A percentile compares a stretch with the other conserved stretches of the same genome.
phyloP scores from a whole-genome alignment of 2,113 vertebrate species.

The Pelodiscus sinensis region DNA sequence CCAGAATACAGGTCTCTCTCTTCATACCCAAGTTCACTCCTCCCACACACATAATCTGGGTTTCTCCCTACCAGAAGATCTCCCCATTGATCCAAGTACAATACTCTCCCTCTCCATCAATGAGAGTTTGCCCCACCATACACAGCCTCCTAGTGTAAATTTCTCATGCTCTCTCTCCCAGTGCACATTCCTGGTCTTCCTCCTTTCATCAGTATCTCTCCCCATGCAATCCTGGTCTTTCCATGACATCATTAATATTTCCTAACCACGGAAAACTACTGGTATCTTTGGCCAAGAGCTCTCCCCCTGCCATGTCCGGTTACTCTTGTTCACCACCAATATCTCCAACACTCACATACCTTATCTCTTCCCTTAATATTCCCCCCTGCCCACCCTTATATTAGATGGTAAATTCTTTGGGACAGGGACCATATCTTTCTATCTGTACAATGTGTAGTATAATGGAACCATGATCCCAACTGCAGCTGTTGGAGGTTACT shows the following conservation, averaged over 20 bases:
- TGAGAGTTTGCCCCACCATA: background rate
- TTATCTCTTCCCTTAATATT: background rate
- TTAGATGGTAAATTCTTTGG: background rate
- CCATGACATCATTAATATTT: background rate
- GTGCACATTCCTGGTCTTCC: background rate
- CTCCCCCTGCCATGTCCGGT: background rate
- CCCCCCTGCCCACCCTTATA: background rate
- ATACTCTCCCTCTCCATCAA: background rate
- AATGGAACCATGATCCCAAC: background rate
- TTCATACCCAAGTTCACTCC: background rate
- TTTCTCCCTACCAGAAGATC: background rate
- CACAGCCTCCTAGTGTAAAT: background rate
- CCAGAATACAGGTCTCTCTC: background rate
- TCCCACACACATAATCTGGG: background rate
- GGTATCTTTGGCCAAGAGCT: rapidly evolving
- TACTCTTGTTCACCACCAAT: background rate
- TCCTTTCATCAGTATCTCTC: background rate
- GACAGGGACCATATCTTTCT: background rate
- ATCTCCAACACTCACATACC: background rate
- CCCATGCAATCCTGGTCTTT: background rate
- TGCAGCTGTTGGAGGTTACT: background rate
- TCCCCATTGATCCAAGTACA: background rate
- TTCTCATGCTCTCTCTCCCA: background rate
- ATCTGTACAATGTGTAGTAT: background rate
- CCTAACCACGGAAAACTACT: rapidly evolving